Conservation (phyloP, 2,888 invertebrate genomes). For the Ceramica pisi region DNA sequence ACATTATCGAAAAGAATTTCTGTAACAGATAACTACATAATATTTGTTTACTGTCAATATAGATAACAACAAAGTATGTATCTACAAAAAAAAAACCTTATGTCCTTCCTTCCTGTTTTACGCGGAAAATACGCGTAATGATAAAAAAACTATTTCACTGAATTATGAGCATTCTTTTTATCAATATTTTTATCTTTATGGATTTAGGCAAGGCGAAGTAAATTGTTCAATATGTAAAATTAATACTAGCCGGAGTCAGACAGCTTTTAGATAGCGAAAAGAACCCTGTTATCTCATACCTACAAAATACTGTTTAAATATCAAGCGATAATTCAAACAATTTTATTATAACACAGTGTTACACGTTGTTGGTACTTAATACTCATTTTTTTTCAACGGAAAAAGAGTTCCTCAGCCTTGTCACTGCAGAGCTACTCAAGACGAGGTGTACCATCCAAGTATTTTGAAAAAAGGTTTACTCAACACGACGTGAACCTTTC, state of each 20-base stretch:
- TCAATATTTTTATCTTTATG: constrained; percentile 12
- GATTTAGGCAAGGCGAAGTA: constrained; percentile 2
- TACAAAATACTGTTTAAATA: constrained; percentile 2
- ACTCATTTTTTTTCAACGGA: no score
- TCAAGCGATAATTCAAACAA: constrained; percentile 1
- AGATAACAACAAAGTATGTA: constrained; percentile 5
- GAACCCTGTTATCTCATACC: constrained; percentile 1
- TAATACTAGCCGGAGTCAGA: background rate
- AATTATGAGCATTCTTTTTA: constrained; percentile 13
- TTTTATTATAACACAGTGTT: background rate
- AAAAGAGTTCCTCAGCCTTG: no score
- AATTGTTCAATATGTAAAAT: constrained; percentile 6
- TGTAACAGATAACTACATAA: background rate
- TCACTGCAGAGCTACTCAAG: no score
- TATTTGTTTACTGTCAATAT: background rate
- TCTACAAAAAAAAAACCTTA: background rate
- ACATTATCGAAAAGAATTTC: background rate
- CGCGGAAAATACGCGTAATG: background rate
- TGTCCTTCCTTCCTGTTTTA: background rate
- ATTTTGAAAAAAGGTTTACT: no score
- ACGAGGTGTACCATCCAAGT: no score
- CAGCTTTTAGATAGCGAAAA: constrained; percentile 8
- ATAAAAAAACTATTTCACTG: constrained; percentile 11
- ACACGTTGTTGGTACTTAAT: background rate
- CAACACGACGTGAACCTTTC: no score